Evolutionary conservation across 2,113 vertebrate species (phyloP), one percentile per base, ranked within the genome.

Genomic region (Neotragus pygmaeus): DNA sequence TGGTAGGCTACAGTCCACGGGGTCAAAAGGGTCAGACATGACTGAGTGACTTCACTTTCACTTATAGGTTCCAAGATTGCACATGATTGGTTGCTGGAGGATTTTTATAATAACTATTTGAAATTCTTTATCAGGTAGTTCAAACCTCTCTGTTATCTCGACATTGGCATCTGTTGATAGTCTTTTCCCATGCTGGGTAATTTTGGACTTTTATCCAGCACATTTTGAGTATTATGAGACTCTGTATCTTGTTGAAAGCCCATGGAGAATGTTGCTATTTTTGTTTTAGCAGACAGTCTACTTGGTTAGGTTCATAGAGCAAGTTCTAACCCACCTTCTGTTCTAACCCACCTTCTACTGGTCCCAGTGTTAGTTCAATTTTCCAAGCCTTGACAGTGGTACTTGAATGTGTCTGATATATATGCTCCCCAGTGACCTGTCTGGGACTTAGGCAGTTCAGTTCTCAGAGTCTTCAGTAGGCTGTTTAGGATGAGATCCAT

Each of bases 171-270:
- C 55, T 96, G 36, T 80, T 89, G 78, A 73, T 91, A 87, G 55
- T 64, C 51, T 64, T 90, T 96, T 88, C 49, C 43, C 85, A 19
- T 95, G 62, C 57, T 96, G 66, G 82, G 27, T 96, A 88, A 84
- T 62, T 94, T 55, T 53, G 62, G 33, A 91, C n/a, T 78, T 97
- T 49, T 85, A 78, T 86, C 55, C 43, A 81, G 78, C 10, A 47
- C 60, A 89, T 96, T 95, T 83, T 91, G 49, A 90, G 43, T 92
- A 84, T 88, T 96, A 83, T 77, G 43, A 88, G 82, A 90, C 36
- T 49, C 43, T 85, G 27, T 9, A 49, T 95, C 30, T 92, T 93
- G 45, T 87, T 95, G 95, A 94, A 95, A 66, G 84, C 47, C 47
- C 85, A 66, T 45, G 28, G 51, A 95, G 21, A 85, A 85, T 64